Conservation (phyloP, 2,113 vertebrate species). For the Cyprinus carpio region DNA sequence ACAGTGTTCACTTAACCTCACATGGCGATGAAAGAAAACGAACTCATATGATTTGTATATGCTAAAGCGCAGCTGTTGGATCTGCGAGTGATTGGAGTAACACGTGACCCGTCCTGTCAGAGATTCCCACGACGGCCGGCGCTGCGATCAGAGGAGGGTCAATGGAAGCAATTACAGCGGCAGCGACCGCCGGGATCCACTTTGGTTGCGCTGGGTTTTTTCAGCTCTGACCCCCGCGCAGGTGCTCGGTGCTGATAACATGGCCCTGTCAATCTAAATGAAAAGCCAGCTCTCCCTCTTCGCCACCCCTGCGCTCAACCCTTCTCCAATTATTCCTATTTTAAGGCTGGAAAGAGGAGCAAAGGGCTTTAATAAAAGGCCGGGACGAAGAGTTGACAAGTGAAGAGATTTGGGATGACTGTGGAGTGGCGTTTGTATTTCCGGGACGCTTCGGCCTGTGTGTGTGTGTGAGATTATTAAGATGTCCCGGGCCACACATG, state of each 20-base stretch:
- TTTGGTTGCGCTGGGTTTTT: background rate
- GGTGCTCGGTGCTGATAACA: conserved; percentile 59
- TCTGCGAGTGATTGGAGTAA: conserved; percentile 27
- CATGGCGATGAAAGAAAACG: no score
- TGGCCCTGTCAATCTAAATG: conserved; percentile 41
- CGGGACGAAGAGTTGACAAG: conserved; percentile 13
- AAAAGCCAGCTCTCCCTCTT: conserved; percentile 31
- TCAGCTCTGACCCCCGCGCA: conserved; percentile 29
- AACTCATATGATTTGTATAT: no score
- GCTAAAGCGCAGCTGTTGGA: conserved; percentile 39
- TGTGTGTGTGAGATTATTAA: conserved; percentile 20
- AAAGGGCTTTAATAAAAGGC: conserved; percentile 11
- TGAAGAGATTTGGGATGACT: conserved; percentile 16
- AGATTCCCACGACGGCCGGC: conserved; percentile 47
- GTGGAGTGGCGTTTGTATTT: conserved; percentile 24
- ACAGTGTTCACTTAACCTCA: no score
- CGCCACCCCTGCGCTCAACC: conserved; percentile 4
- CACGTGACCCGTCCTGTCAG: conserved; percentile 43
- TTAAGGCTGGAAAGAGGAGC: background rate
- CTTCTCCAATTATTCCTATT: conserved; percentile 11
- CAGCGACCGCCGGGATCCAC: conserved; percentile 35
- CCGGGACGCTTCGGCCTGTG: background rate
- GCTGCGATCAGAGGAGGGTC: conserved; percentile 56
- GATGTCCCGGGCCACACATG: background rate
- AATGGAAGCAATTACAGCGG: conserved; percentile 64